Evolutionary conservation across 2,797 vertebrate species (phyloP).

Genomic region (Dipus sagitta): DNA sequence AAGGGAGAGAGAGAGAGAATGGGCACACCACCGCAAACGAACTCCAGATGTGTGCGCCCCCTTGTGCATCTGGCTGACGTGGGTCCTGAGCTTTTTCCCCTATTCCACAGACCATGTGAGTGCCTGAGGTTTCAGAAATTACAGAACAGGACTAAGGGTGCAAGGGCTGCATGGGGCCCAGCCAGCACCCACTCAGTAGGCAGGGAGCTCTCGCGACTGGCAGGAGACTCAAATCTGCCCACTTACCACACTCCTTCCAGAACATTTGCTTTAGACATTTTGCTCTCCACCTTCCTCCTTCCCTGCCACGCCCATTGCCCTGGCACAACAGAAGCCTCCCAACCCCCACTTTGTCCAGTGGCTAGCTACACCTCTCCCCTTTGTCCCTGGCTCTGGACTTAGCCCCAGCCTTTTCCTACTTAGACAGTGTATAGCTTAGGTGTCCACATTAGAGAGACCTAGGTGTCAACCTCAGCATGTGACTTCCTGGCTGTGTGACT

Average conservation of each 20-base stretch:
- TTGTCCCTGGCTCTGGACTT: background rate
- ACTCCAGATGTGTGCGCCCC: no score
- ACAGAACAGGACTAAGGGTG: background rate
- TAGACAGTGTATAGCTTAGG: background rate
- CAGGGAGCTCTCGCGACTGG: accelerated
- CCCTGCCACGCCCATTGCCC: background rate
- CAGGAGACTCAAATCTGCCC: accelerated
- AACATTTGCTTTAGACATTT: background rate
- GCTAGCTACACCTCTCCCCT: background rate
- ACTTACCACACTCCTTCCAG: background rate
- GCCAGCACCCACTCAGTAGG: background rate
- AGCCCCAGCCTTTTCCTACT: background rate
- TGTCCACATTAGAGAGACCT: background rate
- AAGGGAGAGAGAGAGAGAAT: no score
- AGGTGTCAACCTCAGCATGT: background rate
- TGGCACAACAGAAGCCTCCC: background rate
- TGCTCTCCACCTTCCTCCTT: background rate
- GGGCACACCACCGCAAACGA: no score
- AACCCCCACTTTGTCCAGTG: background rate
- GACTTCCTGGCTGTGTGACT: background rate
- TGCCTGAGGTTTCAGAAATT: background rate
- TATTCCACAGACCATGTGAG: background rate
- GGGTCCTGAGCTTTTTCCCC: background rate
- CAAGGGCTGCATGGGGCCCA: background rate
- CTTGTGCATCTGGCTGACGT: background rate